A percentile compares a stretch with the other conserved stretches of the same genome.
phyloP scores from a whole-genome alignment of 2,888 invertebrate species.

The Cheilosia vernalis region DNA sequence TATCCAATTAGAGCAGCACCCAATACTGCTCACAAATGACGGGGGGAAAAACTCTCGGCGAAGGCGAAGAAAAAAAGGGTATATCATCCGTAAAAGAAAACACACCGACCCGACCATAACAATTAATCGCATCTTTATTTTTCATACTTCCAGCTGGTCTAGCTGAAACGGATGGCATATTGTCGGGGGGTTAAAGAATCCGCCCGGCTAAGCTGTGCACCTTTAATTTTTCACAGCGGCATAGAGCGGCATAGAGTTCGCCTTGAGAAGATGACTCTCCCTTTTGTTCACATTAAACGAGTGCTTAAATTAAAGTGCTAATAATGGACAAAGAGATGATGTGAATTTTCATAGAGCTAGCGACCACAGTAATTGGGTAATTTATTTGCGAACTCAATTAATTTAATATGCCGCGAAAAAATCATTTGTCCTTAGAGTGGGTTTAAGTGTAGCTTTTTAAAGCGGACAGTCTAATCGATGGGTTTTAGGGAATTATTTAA shows the following conservation, averaged over 20 bases:
- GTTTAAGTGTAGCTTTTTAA: neutral
- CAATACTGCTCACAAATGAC: slow-evolving; percentile 7
- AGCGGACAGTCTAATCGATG: neutral
- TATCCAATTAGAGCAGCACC: slow-evolving; percentile 67
- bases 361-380: slow-evolving; percentile 63
- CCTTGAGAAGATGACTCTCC: slow-evolving; percentile 39
- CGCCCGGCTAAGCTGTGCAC: slow-evolving; percentile 11
- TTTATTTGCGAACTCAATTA: slow-evolving; percentile 73
- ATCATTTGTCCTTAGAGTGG: slow-evolving; percentile 46
- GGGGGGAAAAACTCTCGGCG: slow-evolving; percentile 2
- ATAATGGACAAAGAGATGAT: slow-evolving; percentile 68
- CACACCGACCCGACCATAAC: slow-evolving; percentile 61
- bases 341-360: slow-evolving; percentile 46
- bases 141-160: slow-evolving; percentile 62
- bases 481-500: neutral
- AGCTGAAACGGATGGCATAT: slow-evolving; percentile 28
- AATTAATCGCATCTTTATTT: slow-evolving; percentile 75
- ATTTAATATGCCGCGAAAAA: slow-evolving; percentile 72
- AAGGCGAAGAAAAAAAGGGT: slow-evolving; percentile 50
- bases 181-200: neutral
- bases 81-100: slow-evolving; percentile 45
- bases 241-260: slow-evolving; percentile 27
- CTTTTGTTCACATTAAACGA: slow-evolving; percentile 61
- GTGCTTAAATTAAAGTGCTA: slow-evolving; percentile 72
- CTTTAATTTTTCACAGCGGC: slow-evolving; percentile 57